A percentile compares a stretch with the other conserved stretches of the same genome.
Evolutionary conservation across 2,888 invertebrate species (phyloP).

Genomic region (Melanostoma scalare): DNA sequence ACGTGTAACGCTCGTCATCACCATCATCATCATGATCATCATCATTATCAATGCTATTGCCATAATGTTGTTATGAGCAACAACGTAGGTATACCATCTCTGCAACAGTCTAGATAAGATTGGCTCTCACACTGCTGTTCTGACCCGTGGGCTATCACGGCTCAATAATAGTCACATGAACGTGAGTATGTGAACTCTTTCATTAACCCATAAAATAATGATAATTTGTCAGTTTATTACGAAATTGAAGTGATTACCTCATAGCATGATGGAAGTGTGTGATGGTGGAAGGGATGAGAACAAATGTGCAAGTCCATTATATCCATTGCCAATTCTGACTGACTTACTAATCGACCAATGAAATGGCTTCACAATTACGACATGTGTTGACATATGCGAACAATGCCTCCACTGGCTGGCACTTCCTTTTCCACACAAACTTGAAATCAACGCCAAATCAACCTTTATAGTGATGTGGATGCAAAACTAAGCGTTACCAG

Average conservation of each 20-base stretch:
- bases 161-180: constrained; percentile 13
- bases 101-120: constrained; percentile 23
- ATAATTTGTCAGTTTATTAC: constrained; percentile 63
- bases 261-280: neutral
- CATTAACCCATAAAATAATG: constrained; percentile 70
- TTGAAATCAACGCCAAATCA: constrained; percentile 1
- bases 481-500: neutral
- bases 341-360: constrained; percentile 64
- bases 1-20: constrained; percentile 61
- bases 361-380: constrained; percentile 62
- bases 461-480: constrained; percentile 7
- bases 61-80: constrained; percentile 15
- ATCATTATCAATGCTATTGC: constrained; percentile 11
- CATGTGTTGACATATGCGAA: constrained; percentile 56
- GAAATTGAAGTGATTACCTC: constrained; percentile 54
- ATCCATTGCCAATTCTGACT: constrained; percentile 58
- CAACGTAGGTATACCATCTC: neutral
- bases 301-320: constrained; percentile 48
- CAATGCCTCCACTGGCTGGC: constrained; percentile 40
- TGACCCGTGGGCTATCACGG: neutral
- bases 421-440: constrained; percentile 34
- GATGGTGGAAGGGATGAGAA: neutral
- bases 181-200: constrained; percentile 23
- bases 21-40: constrained; percentile 32
- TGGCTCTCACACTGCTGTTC: neutral